phyloP scores from a whole-genome alignment of 2,113 vertebrate species.

The Cynocephalus volans region DNA sequence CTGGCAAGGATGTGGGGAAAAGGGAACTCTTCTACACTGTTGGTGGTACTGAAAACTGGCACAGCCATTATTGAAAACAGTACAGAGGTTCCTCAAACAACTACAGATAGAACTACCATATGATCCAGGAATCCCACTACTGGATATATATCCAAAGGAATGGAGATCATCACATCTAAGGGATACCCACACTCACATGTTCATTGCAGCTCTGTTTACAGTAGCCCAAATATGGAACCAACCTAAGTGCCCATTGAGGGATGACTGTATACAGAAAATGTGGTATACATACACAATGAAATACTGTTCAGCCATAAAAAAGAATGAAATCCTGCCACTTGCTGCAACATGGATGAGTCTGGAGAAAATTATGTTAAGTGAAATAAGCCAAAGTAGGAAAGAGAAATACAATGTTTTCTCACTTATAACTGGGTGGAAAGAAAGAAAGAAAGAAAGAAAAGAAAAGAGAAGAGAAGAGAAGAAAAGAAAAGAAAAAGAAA shows the following conservation, averaged over 20 bases:
- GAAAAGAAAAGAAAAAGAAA: too few relatives aligned
- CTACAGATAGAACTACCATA: too few relatives aligned
- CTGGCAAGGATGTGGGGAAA: not conserved
- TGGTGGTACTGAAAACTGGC: not conserved
- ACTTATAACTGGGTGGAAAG: not conserved
- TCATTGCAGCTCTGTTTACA: too few relatives aligned
- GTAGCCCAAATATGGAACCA: too few relatives aligned
- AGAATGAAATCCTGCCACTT: not conserved
- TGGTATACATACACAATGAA: not conserved
- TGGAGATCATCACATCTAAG: too few relatives aligned
- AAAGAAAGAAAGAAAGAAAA: too few relatives aligned
- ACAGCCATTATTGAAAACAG: not conserved
- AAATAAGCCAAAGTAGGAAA: not conserved
- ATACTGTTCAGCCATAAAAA: not conserved
- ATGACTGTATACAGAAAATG: not conserved
- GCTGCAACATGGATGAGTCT: not conserved
- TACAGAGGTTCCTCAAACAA: not conserved
- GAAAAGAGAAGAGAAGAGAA: too few relatives aligned
- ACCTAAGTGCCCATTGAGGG: not conserved
- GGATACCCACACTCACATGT: too few relatives aligned
- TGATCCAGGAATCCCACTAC: not conserved
- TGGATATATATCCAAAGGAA: not conserved
- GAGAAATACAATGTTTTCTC: too few relatives aligned
- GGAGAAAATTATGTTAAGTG: not conserved
- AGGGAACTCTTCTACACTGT: not conserved